Base-by-base conservation (phyloP, 2,888 invertebrate species). In the Chrysolina oricalcia region DNA sequence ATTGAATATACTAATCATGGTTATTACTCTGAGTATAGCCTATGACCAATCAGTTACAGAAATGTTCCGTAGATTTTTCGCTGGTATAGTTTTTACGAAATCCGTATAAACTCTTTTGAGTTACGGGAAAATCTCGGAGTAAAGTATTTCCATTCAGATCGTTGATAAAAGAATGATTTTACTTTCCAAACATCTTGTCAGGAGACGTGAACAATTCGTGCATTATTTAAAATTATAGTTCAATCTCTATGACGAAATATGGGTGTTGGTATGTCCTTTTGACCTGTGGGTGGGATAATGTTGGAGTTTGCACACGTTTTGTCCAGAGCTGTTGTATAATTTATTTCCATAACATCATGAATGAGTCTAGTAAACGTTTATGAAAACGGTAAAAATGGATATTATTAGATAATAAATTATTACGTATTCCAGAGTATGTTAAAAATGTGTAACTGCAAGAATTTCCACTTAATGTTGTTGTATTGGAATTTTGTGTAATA, bases 201-300 rank as follows among this genome's bases (percentile, higher is more conserved):
- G 27, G 35, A 13, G 59, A 59, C 23, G 59, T 23, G 59, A 59
- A 59, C n/a, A 48, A 40, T n/a, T 50, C 53, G 50, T 50, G 35
- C 35, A 13, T 67, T 50, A 67, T 27, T 50, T 50, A 17, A 67
- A 53, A 23, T 53, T 53, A 53, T 21, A 21, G 53, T 53, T 53
- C 6, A 11, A 23, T 67, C 23, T 67, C 65, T 21, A 46, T 67
- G 46, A 27, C 6, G 67, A 67, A 67, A 67, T 48, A 67, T 67
- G 67, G 67, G 67, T 43, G 67, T 67, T 48, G 67, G 50, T 50
- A 27, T 23, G 43, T 66, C 19, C 50, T 48, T 27, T 27, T 48
- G 46, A 46, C 50, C 23, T 46, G 23, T 27, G 23, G 27, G 27
- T 59, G 59, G 35, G 35, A 46, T 67, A 23, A 35, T 43, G 67